A percentile compares a stretch with the other conserved stretches of the same genome.
phyloP scores from a whole-genome alignment of 2,888 invertebrate genomes.

The Drosophila falleni region DNA sequence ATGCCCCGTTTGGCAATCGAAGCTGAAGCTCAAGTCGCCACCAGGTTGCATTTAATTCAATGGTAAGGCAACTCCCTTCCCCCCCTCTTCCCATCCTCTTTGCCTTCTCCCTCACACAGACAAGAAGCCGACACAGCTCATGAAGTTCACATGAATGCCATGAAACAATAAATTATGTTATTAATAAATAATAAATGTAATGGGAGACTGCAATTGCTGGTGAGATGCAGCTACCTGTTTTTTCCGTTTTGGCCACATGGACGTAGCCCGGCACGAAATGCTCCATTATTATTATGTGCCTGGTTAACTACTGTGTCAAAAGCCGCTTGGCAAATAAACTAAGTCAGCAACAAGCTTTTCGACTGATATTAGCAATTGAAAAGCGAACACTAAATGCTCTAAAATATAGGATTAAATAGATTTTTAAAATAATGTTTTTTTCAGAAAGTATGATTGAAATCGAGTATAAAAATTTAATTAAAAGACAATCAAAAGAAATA shows the following conservation, averaged over 20 bases:
- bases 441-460: too few species aligned
- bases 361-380: background rate
- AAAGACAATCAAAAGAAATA: too few species aligned
- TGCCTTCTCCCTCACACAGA: background rate
- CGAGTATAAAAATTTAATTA: too few species aligned
- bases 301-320: constrained; percentile 79
- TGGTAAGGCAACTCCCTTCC: constrained; percentile 31
- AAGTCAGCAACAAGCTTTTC: constrained; percentile 37
- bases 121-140: constrained; percentile 41
- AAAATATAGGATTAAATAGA: background rate
- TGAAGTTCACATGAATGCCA: constrained; percentile 83
- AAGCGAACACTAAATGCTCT: constrained; percentile 48
- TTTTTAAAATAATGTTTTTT: too few species aligned
- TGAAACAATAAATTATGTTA: constrained; percentile 85
- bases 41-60: constrained; percentile 73
- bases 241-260: constrained; percentile 19
- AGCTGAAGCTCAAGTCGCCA: constrained; percentile 36
- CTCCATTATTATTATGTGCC: constrained; percentile 75
- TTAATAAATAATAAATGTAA: constrained; percentile 85
- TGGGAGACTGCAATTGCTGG: constrained; percentile 77
- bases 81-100: too few species aligned
- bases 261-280: constrained; percentile 47
- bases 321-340: constrained; percentile 76
- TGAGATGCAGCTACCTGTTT: constrained; percentile 75
- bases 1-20: constrained; percentile 84